These are phyloP conservation scores for Pavo muticus DNA, from an alignment of 2,113 vertebrate species.

Conservation along the genomic window DNA sequence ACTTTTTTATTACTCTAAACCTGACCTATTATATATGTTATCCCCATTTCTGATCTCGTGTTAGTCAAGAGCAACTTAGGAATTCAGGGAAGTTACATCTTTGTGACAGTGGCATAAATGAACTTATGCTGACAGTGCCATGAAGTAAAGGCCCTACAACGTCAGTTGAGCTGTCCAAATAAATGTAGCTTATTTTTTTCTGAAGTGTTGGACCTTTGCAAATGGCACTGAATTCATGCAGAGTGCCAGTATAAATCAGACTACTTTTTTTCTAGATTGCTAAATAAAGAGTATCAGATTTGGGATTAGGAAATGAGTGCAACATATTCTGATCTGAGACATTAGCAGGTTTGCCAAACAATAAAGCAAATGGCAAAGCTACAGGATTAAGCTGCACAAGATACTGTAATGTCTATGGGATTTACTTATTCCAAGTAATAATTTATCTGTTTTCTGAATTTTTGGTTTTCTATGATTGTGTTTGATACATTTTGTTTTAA, in stretches of 20 bases:
- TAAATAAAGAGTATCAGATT: accelerated
- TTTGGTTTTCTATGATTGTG: not conserved
- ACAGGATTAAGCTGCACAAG: not conserved
- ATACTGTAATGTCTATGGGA: not conserved
- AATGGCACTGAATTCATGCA: not conserved
- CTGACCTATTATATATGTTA: not conserved
- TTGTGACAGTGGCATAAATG: not conserved
- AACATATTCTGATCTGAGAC: not conserved
- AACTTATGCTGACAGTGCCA: not conserved
- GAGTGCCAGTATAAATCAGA: not conserved
- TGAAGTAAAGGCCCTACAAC: not conserved
- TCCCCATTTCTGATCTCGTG: not conserved
- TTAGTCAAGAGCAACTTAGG: not conserved
- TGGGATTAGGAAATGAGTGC: not conserved
- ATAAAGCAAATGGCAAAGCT: not conserved
- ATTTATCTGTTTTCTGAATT: not conserved
- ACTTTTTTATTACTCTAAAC: not conserved
- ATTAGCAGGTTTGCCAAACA: not conserved
- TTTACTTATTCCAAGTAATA: not conserved
- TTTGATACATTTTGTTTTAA: not conserved
- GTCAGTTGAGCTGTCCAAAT: not conserved
- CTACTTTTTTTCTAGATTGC: not conserved
- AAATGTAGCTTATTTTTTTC: not conserved
- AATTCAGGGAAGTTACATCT: not conserved
- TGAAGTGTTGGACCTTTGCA: not conserved